These are phyloP conservation scores for Sparus aurata DNA, from an alignment of 2,797 vertebrate genomes.

Conservation along the genomic window DNA sequence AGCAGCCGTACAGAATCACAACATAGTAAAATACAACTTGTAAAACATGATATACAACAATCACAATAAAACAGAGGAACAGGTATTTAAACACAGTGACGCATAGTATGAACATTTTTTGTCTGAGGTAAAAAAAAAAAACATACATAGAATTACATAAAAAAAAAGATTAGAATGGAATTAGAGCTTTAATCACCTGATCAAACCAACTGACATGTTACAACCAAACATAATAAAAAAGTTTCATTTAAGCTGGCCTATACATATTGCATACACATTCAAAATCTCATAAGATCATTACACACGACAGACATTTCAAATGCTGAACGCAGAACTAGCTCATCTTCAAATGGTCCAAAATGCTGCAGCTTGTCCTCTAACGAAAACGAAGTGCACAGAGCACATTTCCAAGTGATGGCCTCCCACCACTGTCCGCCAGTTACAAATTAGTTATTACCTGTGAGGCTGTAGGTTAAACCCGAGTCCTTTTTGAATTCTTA, in stretches of 20 bases:
- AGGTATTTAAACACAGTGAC: too few species aligned
- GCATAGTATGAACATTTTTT: too few species aligned
- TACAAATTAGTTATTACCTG: constrained; percentile 6
- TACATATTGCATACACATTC: neutral
- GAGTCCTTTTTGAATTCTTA: constrained; percentile 1
- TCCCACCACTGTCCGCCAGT: neutral
- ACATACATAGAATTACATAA: neutral
- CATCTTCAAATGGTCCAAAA: constrained; percentile 7
- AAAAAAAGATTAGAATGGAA: neutral
- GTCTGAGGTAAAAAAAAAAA: too few species aligned
- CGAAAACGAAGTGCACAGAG: neutral
- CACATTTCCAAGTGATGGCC: neutral
- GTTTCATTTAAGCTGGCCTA: neutral
- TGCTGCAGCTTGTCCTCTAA: neutral
- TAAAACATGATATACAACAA: too few species aligned
- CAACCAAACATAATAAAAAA: neutral
- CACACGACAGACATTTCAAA: constrained; percentile 3
- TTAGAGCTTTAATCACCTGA: neutral
- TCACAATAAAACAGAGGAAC: too few species aligned
- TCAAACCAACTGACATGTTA: neutral
- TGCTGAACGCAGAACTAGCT: neutral
- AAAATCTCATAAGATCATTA: neutral
- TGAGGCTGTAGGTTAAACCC: neutral
- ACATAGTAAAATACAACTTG: too few species aligned
- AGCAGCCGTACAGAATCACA: too few species aligned